Conservation (phyloP, 1,140 invertebrate species). For the Adoxophyes honmai region DNA sequence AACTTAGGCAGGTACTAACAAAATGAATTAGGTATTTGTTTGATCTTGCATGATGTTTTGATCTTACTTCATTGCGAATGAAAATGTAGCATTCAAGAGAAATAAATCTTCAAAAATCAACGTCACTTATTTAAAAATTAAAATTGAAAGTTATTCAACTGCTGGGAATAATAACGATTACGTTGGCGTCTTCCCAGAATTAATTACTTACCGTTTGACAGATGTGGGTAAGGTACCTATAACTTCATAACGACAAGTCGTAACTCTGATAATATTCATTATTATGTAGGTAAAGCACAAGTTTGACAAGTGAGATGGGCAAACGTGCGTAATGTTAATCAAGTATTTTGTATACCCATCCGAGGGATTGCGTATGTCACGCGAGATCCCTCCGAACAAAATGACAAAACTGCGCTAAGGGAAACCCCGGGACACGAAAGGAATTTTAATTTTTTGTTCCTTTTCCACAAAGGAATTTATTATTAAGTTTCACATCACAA, state of each 20-base stretch:
- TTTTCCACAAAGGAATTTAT: slow-evolving; percentile 63
- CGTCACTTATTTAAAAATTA: too few species aligned
- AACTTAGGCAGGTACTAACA: too few species aligned
- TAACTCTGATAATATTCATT: slow-evolving; percentile 9
- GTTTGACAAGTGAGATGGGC: slow-evolving; percentile 37
- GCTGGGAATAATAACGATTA: too few species aligned
- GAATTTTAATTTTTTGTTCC: slow-evolving; percentile 67
- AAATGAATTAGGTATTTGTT: too few species aligned
- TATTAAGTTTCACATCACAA: slow-evolving; percentile 53
- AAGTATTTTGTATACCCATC: slow-evolving; percentile 37
- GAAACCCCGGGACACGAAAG: slow-evolving; percentile 45
- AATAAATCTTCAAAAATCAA: too few species aligned
- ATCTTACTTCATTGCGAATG: too few species aligned
- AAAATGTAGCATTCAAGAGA: too few species aligned
- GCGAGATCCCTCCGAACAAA: slow-evolving; percentile 48
- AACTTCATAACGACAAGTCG: slow-evolving; percentile 6
- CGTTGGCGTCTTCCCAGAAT: neutral
- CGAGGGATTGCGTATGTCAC: slow-evolving; percentile 50
- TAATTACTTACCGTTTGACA: slow-evolving; percentile 5
- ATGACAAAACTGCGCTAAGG: slow-evolving; percentile 55
- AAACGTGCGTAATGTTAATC: slow-evolving; percentile 39
- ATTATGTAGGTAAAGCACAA: slow-evolving; percentile 14
- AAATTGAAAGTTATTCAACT: too few species aligned
- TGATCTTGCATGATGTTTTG: too few species aligned
- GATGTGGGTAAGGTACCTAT: neutral